Evolutionary conservation across 2,888 invertebrate genomes (phyloP).

Genomic region (Halocaridina rubra): DNA sequence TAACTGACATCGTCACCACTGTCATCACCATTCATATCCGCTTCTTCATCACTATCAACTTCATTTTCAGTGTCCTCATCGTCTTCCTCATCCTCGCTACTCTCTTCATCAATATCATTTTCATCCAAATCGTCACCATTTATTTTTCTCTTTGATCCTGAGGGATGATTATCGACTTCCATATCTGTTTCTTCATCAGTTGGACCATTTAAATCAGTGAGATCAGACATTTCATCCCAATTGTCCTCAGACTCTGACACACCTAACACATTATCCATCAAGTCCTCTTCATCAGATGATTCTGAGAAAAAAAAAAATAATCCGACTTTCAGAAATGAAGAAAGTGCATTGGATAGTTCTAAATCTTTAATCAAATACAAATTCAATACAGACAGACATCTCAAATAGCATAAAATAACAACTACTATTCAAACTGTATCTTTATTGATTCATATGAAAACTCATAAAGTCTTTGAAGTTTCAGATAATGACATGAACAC

Average conservation of each 20-base stretch:
- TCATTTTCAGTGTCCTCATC: not conserved
- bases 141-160: conserved; percentile 12
- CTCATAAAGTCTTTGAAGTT: no score
- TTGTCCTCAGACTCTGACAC: conserved; percentile 52
- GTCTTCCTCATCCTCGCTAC: not conserved
- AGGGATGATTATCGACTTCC: not conserved
- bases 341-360: no score
- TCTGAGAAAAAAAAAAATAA: conserved; percentile 18
- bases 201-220: conserved; percentile 35
- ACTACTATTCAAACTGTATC: no score
- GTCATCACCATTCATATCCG: not conserved
- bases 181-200: conserved; percentile 32
- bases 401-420: no score
- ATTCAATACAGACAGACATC: no score
- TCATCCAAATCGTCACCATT: not conserved
- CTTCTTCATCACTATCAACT: not conserved
- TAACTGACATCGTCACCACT: not conserved
- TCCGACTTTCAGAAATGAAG: no score
- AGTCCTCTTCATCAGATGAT: conserved; percentile 30
- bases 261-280: conserved; percentile 8
- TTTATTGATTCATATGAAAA: no score
- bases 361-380: no score
- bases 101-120: conserved; percentile 2
- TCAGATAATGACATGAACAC: no score
- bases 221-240: conserved; percentile 54